A percentile compares a stretch with the other conserved stretches of the same genome.
These are phyloP conservation scores for Dendropsophus ebraccatus DNA, from an alignment of 2,113 vertebrate genomes.

Conservation along the genomic window DNA sequence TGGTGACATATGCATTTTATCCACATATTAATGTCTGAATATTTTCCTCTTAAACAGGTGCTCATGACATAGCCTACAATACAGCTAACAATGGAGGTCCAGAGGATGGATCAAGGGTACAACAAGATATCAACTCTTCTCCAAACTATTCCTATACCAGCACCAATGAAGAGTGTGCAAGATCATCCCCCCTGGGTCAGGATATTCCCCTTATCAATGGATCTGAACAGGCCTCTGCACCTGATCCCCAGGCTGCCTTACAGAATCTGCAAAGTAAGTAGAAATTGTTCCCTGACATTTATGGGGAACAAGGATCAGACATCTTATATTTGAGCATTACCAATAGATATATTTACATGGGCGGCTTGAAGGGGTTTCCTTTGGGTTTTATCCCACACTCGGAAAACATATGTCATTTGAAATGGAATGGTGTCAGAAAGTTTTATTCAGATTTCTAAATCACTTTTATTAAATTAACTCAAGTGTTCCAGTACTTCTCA, in stretches of 20 bases:
- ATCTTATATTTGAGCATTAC: too few species aligned
- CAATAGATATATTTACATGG: too few species aligned
- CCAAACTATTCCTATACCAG: neutral
- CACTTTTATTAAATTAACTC: too few species aligned
- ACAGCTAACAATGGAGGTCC: neutral
- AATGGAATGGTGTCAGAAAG: too few species aligned
- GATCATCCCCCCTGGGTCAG: neutral
- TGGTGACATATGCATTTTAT: too few species aligned
- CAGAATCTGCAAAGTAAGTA: neutral
- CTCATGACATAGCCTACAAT: neutral
- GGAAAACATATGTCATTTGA: too few species aligned
- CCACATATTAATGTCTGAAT: neutral
- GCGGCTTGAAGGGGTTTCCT: too few species aligned
- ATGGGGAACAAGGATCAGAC: too few species aligned
- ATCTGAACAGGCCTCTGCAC: neutral
- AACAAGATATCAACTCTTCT: neutral
- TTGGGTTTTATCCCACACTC: too few species aligned
- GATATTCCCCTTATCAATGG: neutral
- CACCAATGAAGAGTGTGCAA: neutral
- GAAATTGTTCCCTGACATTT: neutral
- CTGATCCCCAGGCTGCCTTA: neutral
- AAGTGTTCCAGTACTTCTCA: too few species aligned
- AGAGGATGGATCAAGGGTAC: neutral
- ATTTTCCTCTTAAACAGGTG: neutral
- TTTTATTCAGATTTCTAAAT: too few species aligned